These are phyloP conservation scores for Labrus mixtus DNA, from an alignment of 2,113 vertebrate genomes.

Conservation along the genomic window DNA sequence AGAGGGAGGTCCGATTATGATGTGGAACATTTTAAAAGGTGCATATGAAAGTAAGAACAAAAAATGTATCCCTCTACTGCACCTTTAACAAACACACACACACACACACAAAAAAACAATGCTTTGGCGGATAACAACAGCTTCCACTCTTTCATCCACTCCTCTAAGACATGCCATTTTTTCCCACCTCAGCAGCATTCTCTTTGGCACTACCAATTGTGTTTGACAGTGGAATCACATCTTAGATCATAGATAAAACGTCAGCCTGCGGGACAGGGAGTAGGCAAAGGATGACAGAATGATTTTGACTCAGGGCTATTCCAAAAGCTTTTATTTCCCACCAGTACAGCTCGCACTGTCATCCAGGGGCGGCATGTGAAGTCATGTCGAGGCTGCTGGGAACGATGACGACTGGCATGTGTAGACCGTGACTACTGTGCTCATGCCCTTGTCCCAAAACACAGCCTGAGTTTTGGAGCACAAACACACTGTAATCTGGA, in stretches of 20 bases:
- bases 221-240: constrained; percentile 78
- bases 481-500: constrained; percentile 18
- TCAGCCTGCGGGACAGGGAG: constrained; percentile 50
- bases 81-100: constrained; percentile 14
- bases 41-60: constrained; percentile 36
- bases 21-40: constrained; percentile 35
- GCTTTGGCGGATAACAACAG: constrained; percentile 36
- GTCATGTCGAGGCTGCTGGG: constrained; percentile 40
- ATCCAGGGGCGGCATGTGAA: constrained; percentile 40
- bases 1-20: constrained; percentile 47
- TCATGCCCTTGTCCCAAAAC: constrained; percentile 26
- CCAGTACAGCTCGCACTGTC: constrained; percentile 42
- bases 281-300: constrained; percentile 54
- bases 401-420: constrained; percentile 37
- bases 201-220: constrained; percentile 60
- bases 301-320: constrained; percentile 65
- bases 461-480: constrained; percentile 6
- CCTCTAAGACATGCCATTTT: constrained; percentile 47
- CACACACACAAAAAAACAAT: constrained; percentile 40
- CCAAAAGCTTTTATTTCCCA: constrained; percentile 61
- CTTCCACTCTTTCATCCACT: constrained; percentile 44
- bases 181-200: constrained; percentile 58
- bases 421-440: constrained; percentile 6
- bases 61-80: constrained; percentile 37
- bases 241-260: constrained; percentile 70